Percentiles rank a stretch among this genome's conserved stretches.
phyloP scores from a whole-genome alignment of 2,797 vertebrate genomes.

The Ctenosaura bakeri region DNA sequence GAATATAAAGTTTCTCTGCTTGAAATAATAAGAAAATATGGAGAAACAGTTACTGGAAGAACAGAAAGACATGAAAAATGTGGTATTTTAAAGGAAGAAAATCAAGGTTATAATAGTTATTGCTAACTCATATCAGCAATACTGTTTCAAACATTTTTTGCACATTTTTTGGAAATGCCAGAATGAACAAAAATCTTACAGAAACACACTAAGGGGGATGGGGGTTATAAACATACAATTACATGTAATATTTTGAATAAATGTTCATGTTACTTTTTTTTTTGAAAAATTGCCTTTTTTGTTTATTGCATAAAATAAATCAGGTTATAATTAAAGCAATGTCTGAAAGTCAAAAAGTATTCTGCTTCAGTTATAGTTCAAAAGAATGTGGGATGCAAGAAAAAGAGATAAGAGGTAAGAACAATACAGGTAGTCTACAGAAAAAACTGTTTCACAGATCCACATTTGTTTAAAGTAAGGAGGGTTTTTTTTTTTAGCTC shows the following conservation, averaged over 20 bases:
- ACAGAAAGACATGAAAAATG: not conserved
- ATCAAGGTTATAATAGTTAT: not conserved
- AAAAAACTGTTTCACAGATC: not conserved
- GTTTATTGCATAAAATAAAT: not conserved
- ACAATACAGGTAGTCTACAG: not conserved
- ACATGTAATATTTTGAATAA: not conserved
- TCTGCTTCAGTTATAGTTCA: not conserved
- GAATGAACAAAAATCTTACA: not conserved
- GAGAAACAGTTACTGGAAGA: not conserved
- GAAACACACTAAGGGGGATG: too few species aligned
- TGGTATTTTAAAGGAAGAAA: not conserved
- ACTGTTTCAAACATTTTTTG: not conserved
- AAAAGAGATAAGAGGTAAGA: not conserved
- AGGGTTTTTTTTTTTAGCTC: not conserved
- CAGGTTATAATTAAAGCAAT: not conserved
- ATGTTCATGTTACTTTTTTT: not conserved
- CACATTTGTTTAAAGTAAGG: conserved; percentile 1
- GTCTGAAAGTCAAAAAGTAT: not conserved
- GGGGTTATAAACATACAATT: not conserved
- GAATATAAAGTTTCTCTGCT: not conserved
- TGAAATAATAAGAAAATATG: not conserved
- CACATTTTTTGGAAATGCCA: too few species aligned
- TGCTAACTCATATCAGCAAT: not conserved
- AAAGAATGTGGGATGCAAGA: not conserved
- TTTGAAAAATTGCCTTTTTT: not conserved